Conservation (phyloP, 2,797 vertebrate genomes). For the Protonibea diacanthus region DNA sequence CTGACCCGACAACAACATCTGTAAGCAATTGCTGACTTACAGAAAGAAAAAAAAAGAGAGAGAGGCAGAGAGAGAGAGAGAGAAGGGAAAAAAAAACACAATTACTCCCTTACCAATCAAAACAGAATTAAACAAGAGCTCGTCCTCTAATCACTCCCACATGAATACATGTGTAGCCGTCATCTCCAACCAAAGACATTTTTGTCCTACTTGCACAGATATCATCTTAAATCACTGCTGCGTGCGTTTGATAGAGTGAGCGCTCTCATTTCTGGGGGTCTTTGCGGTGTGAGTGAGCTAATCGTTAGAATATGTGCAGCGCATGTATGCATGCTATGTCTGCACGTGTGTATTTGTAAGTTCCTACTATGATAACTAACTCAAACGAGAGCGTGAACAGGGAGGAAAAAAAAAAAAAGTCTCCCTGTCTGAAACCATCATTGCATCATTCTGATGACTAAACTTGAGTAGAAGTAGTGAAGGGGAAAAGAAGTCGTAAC, state of each 20-base stretch:
- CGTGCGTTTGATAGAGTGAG: constrained; percentile 50
- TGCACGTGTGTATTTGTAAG: constrained; percentile 9
- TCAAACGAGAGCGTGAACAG: too few species aligned
- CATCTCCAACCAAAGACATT: constrained; percentile 66
- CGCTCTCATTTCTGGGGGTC: constrained; percentile 49
- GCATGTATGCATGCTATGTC: constrained; percentile 20
- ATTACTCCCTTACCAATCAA: constrained; percentile 82
- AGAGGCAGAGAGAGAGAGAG: neutral
- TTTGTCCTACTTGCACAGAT: constrained; percentile 68
- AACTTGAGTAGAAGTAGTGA: constrained; percentile 45
- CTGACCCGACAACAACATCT: constrained; percentile 84
- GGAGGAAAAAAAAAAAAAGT: too few species aligned
- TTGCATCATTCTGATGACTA: constrained; percentile 53
- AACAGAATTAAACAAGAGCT: constrained; percentile 83
- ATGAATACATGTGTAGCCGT: constrained; percentile 73
- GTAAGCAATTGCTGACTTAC: constrained; percentile 81
- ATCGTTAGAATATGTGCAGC: constrained; percentile 32
- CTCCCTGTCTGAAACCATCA: constrained; percentile 40
- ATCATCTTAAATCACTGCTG: constrained; percentile 63
- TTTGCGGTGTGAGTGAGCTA: constrained; percentile 13
- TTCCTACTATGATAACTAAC: constrained; percentile 38
- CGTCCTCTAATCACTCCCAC: constrained; percentile 82
- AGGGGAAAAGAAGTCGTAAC: constrained; percentile 6
- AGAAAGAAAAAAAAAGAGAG: constrained; percentile 36
- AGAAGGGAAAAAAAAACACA: constrained; percentile 61